phyloP scores from a whole-genome alignment of 2,888 invertebrate species.

The Quadriops clusia region DNA sequence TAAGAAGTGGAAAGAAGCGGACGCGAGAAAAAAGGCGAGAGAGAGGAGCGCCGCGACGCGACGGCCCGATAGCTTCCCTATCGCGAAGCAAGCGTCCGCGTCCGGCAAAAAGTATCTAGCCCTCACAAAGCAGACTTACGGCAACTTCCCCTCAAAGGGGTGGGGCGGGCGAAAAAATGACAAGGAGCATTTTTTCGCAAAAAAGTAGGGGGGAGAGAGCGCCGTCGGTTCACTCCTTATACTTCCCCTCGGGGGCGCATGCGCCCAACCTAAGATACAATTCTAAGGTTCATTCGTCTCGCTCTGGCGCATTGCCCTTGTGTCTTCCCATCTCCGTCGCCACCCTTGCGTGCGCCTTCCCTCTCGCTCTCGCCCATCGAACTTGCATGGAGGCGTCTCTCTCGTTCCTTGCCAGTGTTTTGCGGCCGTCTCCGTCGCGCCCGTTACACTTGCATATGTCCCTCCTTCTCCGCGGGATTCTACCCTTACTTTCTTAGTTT shows the following conservation, averaged over 20 bases:
- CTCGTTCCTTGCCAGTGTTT: conserved; percentile 31
- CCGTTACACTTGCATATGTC: conserved; percentile 29
- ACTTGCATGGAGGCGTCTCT: conserved; percentile 30
- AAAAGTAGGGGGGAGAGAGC: conserved; percentile 27
- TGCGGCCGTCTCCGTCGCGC: conserved; percentile 25
- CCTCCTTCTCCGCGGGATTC: conserved; percentile 22
- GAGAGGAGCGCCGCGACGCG: conserved; percentile 4
- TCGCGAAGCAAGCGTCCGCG: conserved; percentile 9
- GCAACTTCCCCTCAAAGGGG: conserved; percentile 14
- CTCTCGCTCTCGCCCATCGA: conserved; percentile 27
- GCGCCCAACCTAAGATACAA: conserved; percentile 34
- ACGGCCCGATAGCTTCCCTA: conserved; percentile 8
- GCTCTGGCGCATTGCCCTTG: conserved; percentile 29
- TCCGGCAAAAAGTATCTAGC: conserved; percentile 1
- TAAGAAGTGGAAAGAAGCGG: not conserved
- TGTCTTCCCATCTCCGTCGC: conserved; percentile 27
- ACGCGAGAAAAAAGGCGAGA: not conserved
- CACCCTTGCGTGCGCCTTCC: conserved; percentile 28
- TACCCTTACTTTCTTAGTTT: conserved; percentile 35
- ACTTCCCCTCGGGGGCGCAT: conserved; percentile 27
- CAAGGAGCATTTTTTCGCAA: conserved; percentile 28
- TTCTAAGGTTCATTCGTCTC: conserved; percentile 35
- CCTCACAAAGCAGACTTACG: conserved; percentile 6
- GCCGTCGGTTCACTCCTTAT: conserved; percentile 31
- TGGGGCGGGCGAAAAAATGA: conserved; percentile 31